Conservation (phyloP, 2,797 vertebrate species). For the Aulostomus chinensis region DNA sequence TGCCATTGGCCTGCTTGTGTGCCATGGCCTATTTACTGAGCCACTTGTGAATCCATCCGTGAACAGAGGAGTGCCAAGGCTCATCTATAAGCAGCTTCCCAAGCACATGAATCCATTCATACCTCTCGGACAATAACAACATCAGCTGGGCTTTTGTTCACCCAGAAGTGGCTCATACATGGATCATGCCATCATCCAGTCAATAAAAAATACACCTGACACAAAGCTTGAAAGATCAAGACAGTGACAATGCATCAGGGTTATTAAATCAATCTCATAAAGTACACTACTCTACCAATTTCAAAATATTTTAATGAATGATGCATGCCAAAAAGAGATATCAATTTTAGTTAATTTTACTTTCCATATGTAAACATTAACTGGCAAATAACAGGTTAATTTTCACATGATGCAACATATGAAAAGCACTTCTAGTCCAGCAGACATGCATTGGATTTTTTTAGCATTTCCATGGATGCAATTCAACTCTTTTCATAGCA, state of each 20-base stretch:
- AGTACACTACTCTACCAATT: too few species aligned
- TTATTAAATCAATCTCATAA: too few species aligned
- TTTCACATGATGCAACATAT: too few species aligned
- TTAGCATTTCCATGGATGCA: too few species aligned
- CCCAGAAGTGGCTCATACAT: constrained; percentile 14
- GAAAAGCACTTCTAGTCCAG: too few species aligned
- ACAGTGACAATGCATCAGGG: neutral
- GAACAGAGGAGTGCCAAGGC: constrained; percentile 29
- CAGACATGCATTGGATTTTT: too few species aligned
- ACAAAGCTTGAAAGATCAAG: neutral
- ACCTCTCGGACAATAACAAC: constrained; percentile 21
- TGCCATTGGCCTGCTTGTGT: constrained; percentile 46
- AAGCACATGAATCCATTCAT: constrained; percentile 47
- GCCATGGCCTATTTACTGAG: constrained; percentile 66
- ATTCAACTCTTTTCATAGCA: too few species aligned
- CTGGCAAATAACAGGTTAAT: too few species aligned
- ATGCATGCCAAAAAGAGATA: too few species aligned
- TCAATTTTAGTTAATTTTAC: too few species aligned
- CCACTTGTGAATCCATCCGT: constrained; percentile 57
- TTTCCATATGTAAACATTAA: too few species aligned
- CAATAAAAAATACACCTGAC: neutral
- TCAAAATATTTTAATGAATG: too few species aligned
- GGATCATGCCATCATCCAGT: neutral
- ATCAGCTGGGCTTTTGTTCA: constrained; percentile 26
- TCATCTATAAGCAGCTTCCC: constrained; percentile 49